Evolutionary conservation across 2,113 vertebrate genomes (phyloP).

Genomic region (Australoheros scitulus): DNA sequence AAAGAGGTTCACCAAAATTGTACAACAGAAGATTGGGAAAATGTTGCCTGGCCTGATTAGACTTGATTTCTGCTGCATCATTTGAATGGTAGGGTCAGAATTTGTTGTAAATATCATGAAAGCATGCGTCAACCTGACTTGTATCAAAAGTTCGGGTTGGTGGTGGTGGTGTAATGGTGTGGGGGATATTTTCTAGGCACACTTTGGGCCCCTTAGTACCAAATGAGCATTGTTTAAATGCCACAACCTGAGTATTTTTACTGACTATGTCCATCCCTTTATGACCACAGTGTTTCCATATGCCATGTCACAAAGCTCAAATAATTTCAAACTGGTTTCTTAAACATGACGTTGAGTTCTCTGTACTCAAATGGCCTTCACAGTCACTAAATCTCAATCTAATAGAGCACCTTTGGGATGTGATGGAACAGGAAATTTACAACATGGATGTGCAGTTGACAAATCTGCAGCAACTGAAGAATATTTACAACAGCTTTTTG

Average conservation of each 20-base stretch:
- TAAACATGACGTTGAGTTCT: not conserved
- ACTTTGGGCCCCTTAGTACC: not conserved
- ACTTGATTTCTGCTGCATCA: not conserved
- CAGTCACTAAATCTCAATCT: not conserved
- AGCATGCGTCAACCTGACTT: not conserved
- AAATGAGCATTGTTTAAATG: not conserved
- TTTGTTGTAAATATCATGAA: not conserved
- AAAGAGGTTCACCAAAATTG: not conserved
- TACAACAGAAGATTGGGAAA: not conserved
- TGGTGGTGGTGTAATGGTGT: not conserved
- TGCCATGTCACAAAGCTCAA: not conserved
- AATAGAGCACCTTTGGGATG: not conserved
- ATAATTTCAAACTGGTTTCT: not conserved
- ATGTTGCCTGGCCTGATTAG: fast-evolving
- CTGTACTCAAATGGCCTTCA: not conserved
- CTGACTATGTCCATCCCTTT: not conserved
- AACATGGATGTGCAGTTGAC: not conserved
- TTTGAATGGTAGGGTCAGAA: not conserved
- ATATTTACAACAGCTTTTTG: not conserved
- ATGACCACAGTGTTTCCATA: not conserved
- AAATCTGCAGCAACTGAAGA: not conserved
- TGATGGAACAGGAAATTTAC: not conserved
- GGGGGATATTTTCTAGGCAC: not conserved
- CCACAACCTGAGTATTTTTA: not conserved
- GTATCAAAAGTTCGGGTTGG: not conserved